Percentiles rank a stretch among this genome's conserved stretches.
phyloP scores from a whole-genome alignment of 2,113 vertebrate species.

The Caranx ignobilis region DNA sequence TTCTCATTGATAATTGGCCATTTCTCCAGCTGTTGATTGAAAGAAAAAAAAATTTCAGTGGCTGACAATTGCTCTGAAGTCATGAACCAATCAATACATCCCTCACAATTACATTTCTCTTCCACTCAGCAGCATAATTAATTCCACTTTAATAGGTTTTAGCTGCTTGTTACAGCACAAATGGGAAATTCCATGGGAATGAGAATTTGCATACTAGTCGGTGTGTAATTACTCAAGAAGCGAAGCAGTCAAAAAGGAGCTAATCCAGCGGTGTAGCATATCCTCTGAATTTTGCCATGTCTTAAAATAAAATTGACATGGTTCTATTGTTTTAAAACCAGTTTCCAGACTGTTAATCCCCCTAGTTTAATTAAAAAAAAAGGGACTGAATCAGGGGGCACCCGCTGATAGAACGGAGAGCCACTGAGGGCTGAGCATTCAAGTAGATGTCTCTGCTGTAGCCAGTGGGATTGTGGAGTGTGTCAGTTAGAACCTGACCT shows the following conservation, averaged over 20 bases:
- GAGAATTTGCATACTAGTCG: conserved; percentile 62
- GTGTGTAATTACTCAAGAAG: conserved; percentile 69
- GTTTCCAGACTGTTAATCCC: conserved; percentile 60
- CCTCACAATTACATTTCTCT: conserved; percentile 29
- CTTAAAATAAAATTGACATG: conserved; percentile 63
- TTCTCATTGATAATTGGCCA: background rate
- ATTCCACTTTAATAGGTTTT: conserved; percentile 72
- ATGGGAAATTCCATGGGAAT: conserved; percentile 60
- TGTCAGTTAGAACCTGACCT: background rate
- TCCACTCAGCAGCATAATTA: conserved; percentile 48
- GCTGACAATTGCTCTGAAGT: conserved; percentile 29
- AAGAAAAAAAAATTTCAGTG: conserved; percentile 16
- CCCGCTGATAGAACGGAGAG: conserved; percentile 33
- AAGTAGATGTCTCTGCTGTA: conserved; percentile 2
- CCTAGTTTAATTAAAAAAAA: conserved; percentile 63
- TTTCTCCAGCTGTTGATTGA: conserved; percentile 6
- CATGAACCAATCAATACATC: conserved; percentile 42
- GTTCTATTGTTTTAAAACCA: conserved; percentile 64
- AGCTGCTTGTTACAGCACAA: conserved; percentile 67
- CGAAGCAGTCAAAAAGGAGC: conserved; percentile 55
- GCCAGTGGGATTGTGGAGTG: conserved; percentile 20
- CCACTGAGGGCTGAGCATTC: background rate
- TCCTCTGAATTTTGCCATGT: conserved; percentile 34
- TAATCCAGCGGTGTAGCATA: conserved; percentile 58
- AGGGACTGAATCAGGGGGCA: conserved; percentile 25